Base-by-base conservation (phyloP, 2,113 vertebrate genomes). In the Mellivora capensis region DNA sequence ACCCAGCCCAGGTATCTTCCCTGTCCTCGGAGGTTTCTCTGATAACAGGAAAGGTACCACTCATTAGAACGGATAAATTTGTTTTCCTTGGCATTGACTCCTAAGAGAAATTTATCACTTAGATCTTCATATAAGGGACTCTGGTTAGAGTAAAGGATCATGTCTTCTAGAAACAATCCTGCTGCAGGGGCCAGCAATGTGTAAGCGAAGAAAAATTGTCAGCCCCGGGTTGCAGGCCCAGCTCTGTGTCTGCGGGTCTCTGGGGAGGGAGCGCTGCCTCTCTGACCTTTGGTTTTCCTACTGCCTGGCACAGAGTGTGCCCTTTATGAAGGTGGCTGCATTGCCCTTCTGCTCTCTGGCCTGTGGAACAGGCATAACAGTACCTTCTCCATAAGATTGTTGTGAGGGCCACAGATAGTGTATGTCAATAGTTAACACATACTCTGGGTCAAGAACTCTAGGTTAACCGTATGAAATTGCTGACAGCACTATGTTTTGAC, bases 51-150 rank as follows among this genome's bases (percentile, higher is more conserved):
- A 82, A 11, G 44, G 47, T 15, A 37, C 23, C n/a, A 17, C 49
- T 57, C 39, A 39, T 49, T 42, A 84, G 20, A 49, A 62, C 42
- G 14, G 42, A 71, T 27, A 25, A 17, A 13, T 72, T 90, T 81
- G 27, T 44, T 21, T 76, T 44, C 8, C 62, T 57, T 81, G 83
- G 83, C 76, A 57, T 6, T 47, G 84, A 92, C 44, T 67, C 82
- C 84, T 88, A 62, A 57, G 44, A 74, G 76, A 42, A 82, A 74
- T 57, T 74, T 54, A 64, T 83, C 90, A 88, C 74, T 64, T 96
- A 42, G 59, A 71, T 69, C 34, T 39, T 96, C 71, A 85, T n/a
- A 79, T 29, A 71, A 89, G 91, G 29, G 49, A 42, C n/a, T 52
- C 42, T 4, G 42, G 15, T 62, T 81, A 80, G 37, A 77, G n/a